Percentiles rank a stretch among this genome's conserved stretches.
phyloP scores from a whole-genome alignment of 2,797 vertebrate species.

The Masticophis lateralis region DNA sequence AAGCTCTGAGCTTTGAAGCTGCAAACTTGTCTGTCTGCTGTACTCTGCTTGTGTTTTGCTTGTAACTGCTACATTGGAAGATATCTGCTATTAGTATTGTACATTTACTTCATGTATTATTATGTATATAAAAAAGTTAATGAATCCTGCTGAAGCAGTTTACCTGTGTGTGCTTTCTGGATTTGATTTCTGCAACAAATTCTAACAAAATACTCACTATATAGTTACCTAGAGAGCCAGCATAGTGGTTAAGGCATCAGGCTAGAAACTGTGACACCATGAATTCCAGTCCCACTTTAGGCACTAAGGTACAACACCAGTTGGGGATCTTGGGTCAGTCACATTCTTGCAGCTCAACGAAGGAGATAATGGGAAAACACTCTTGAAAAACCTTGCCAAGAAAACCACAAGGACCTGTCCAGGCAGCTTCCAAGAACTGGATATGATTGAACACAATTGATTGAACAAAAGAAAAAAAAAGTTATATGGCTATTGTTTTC shows the following conservation, averaged over 20 bases:
- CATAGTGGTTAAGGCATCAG: not conserved
- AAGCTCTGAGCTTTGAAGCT: too few species aligned
- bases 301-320: not conserved
- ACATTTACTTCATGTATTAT: too few species aligned
- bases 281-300: not conserved
- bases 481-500: not conserved
- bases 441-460: not conserved
- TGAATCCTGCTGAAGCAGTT: too few species aligned
- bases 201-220: not conserved
- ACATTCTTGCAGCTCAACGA: not conserved
- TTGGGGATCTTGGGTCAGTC: not conserved
- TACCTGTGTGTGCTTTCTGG: too few species aligned
- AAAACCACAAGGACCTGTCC: not conserved
- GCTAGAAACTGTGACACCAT: not conserved
- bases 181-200: too few species aligned
- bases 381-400: not conserved
- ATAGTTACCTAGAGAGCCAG: not conserved
- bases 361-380: not conserved
- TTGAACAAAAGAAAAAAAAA: not conserved
- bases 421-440: not conserved
- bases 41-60: too few species aligned
- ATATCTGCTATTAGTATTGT: too few species aligned
- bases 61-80: too few species aligned
- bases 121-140: too few species aligned
- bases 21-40: too few species aligned